Evolutionary conservation across 2,113 vertebrate genomes (phyloP).

Genomic region (Sula dactylatra): DNA sequence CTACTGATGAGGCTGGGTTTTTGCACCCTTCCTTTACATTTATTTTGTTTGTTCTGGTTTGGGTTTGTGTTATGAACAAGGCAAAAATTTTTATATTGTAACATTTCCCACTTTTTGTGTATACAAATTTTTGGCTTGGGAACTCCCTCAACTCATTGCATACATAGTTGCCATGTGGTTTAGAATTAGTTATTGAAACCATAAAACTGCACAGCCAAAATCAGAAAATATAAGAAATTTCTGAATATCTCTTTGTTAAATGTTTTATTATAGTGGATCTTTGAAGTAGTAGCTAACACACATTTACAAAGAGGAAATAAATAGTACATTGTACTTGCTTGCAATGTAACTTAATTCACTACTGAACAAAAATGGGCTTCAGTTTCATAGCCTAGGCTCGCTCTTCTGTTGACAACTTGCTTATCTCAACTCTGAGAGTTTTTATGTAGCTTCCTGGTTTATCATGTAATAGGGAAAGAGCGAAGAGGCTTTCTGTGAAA

Average conservation of each 20-base stretch:
- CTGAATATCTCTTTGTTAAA: neutral
- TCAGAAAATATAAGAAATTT: neutral
- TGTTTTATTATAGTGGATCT: neutral
- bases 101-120: neutral
- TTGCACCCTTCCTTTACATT: neutral
- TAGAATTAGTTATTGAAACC: neutral
- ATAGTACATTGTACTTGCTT: neutral
- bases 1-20: neutral
- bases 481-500: neutral
- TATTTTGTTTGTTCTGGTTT: neutral
- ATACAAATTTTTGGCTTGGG: neutral
- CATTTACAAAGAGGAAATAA: neutral
- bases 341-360: neutral
- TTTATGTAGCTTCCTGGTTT: neutral
- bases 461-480: neutral
- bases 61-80: neutral
- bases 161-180: neutral
- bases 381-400: neutral
- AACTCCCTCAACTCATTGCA: neutral
- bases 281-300: neutral
- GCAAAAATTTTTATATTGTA: neutral
- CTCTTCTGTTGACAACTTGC: neutral
- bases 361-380: neutral
- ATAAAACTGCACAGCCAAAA: neutral
- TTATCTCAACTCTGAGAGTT: neutral